These are phyloP conservation scores for Sylvia borin DNA, from an alignment of 2,797 vertebrate species.

Conservation along the genomic window DNA sequence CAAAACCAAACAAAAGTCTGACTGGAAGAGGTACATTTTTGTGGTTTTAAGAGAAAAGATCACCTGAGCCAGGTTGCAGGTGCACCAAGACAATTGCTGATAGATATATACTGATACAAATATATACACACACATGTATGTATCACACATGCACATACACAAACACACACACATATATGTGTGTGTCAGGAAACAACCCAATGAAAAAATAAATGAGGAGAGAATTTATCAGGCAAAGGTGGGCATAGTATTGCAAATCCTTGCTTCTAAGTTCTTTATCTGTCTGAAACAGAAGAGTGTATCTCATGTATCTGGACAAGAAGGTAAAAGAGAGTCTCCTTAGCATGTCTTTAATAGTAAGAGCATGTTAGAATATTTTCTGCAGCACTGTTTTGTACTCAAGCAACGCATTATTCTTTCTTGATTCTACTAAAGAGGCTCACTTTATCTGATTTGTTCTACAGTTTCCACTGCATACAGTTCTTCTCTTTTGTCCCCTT, in stretches of 20 bases:
- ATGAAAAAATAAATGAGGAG: not conserved
- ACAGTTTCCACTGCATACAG: not conserved
- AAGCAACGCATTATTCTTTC: not conserved
- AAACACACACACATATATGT: not conserved
- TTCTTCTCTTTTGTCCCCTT: not conserved
- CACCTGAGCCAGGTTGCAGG: not conserved
- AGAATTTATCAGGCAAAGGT: not conserved
- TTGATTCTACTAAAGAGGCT: not conserved
- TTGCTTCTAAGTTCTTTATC: not conserved
- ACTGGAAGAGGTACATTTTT: not conserved
- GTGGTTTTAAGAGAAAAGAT: not conserved
- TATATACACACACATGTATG: accelerated
- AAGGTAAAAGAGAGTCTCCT: not conserved
- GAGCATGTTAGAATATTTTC: not conserved
- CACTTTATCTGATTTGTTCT: not conserved
- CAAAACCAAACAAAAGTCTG: no score
- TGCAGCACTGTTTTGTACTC: not conserved
- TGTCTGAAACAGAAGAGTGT: not conserved
- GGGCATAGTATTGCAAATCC: not conserved
- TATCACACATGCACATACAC: not conserved
- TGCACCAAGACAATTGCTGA: not conserved
- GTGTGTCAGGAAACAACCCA: not conserved
- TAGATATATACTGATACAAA: no score
- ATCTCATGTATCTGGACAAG: not conserved
- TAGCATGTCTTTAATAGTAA: not conserved